Evolutionary conservation across 2,113 vertebrate genomes (phyloP), one percentile per base, ranked within the genome.

Genomic region (Myiopsitta monachus): DNA sequence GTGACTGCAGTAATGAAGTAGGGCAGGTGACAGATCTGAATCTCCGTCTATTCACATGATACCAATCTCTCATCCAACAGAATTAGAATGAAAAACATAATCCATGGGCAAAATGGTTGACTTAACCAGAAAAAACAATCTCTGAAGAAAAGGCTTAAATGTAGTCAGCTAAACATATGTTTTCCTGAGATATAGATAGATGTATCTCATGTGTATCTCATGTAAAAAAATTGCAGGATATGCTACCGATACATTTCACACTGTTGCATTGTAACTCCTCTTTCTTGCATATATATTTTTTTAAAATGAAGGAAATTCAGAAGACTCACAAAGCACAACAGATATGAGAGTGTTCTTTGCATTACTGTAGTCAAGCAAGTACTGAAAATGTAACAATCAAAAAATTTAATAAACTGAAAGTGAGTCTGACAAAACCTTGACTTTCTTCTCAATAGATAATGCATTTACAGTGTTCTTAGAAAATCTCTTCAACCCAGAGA

Each of bases 271-370:
- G 15, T 7, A 62, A 39, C 2, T 5, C 2, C 11, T 10, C 43
- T 6, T 68, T 75, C 43, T 54, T 57, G 14, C 4, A 51, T 30
- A 55, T 0, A 0, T 16, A n/a, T 14, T 19, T 5, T 9, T 33
- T 57, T 51, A 46, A 6, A 44, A 39, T 18, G 18, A 4, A 52
- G 26, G 66, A 74, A 78, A 75, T 61, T 69, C 6, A 22, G 14
- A 88, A 57, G 4, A 57, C 8, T 12, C 33, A 31, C 31, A 57
- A 91, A 52, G 3, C 4, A 5, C 46, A 51, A n/a, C 8, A 59
- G 30, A 19, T 28, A 43, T 9, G 3, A 41, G 54, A 77, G 4
- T 18, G 4, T 39, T 57, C 23, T 72, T 62, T 79, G 19, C 21
- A 52, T 27, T 68, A 47, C 7, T 52, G 18, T 36, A 18, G 18